Evolutionary conservation across 2,797 vertebrate species (phyloP).

Genomic region (Rachycentron canadum): DNA sequence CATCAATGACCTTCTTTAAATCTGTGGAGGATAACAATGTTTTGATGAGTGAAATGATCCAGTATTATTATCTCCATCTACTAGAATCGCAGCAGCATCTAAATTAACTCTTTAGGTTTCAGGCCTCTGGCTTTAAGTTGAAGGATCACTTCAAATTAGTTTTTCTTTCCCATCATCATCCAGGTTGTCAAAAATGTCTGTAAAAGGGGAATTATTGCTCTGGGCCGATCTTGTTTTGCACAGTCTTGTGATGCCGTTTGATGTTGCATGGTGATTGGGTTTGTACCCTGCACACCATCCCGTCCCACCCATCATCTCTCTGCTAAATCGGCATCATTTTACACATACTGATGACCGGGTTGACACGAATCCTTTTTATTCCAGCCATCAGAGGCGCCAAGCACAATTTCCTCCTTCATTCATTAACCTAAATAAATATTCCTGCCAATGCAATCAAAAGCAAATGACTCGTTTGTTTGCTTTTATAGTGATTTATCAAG

Average conservation of each 20-base stretch:
- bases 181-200: constrained; percentile 60
- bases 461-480: constrained; percentile 24
- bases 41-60: constrained; percentile 38
- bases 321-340: constrained; percentile 39
- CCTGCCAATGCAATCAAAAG: constrained; percentile 17
- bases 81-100: constrained; percentile 21
- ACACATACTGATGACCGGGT: constrained; percentile 32
- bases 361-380: constrained; percentile 31
- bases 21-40: constrained; percentile 35
- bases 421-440: constrained; percentile 51
- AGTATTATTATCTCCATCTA: constrained; percentile 21
- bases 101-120: constrained; percentile 14
- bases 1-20: constrained; percentile 40
- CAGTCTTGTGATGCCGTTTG: constrained; percentile 42
- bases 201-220: constrained; percentile 67
- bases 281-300: constrained; percentile 18
- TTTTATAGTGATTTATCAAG: constrained; percentile 1
- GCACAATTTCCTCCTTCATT: constrained; percentile 31
- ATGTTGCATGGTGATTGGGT: constrained; percentile 62
- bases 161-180: constrained; percentile 42
- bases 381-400: constrained; percentile 11
- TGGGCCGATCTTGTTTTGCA: constrained; percentile 55
- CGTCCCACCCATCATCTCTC: constrained; percentile 16
- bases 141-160: constrained; percentile 57
- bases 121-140: constrained; percentile 41